A percentile compares a stretch with the other conserved stretches of the same genome.
Conservation (phyloP, 2,797 vertebrate genomes). For the Lepus oiostolus region DNA sequence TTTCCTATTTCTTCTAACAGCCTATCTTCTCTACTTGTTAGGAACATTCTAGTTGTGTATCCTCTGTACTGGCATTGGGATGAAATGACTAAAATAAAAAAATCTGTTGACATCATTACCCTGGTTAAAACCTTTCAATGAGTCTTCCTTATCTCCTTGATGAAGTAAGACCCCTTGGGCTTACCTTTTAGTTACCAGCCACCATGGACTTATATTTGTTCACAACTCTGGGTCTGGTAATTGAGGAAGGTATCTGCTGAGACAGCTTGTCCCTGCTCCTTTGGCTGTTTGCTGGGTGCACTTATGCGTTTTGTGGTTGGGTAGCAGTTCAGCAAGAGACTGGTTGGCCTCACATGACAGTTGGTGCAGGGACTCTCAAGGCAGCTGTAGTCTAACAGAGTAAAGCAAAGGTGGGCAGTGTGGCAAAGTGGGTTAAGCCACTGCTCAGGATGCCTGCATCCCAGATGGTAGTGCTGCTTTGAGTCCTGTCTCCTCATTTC, state of each 20-base stretch:
- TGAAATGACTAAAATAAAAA: conserved; percentile 38
- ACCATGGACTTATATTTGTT: background rate
- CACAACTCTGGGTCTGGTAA: background rate
- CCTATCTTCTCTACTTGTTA: background rate
- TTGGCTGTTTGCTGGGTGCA: background rate
- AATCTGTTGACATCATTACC: background rate
- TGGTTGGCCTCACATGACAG: background rate
- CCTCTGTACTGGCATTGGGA: background rate
- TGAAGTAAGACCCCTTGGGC: background rate
- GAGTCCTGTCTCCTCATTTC: too few relatives aligned
- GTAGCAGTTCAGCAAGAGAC: background rate
- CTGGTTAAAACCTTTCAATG: conserved; percentile 43
- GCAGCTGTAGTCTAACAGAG: background rate
- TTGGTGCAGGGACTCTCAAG: background rate
- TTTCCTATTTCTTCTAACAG: background rate
- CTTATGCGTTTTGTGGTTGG: background rate
- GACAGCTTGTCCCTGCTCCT: background rate
- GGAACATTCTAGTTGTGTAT: background rate
- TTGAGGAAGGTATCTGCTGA: background rate
- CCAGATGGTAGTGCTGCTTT: too few relatives aligned
- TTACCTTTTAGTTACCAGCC: background rate
- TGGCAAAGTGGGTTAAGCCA: too few relatives aligned
- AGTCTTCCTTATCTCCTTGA: background rate
- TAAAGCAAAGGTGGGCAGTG: too few relatives aligned
- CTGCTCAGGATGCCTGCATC: too few relatives aligned